Evolutionary conservation across 37 sponge, comb jelly and placozoan species (phyloP).

Genomic region (Crambe crambe): DNA sequence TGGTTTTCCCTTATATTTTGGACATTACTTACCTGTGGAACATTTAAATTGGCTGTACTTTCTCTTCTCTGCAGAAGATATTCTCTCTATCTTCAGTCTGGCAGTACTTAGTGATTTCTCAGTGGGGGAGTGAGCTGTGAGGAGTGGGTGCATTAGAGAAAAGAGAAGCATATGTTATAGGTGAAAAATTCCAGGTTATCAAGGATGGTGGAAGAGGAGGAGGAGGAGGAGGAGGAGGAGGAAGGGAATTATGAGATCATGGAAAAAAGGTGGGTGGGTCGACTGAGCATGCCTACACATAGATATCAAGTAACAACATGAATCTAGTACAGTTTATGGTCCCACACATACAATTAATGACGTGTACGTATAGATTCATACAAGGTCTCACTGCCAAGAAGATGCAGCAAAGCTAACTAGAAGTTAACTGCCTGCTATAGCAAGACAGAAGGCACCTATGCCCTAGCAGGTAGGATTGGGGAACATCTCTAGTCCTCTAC

Average conservation of each 20-base stretch:
- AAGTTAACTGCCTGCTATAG: too few relatives aligned
- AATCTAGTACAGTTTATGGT: too few relatives aligned
- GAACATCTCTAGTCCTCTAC: too few relatives aligned
- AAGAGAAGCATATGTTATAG: background rate
- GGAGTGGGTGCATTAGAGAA: background rate
- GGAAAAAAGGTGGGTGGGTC: background rate
- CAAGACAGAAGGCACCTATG: too few relatives aligned
- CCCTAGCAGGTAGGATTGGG: too few relatives aligned
- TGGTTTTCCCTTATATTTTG: too few relatives aligned
- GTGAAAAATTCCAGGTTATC: background rate
- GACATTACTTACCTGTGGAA: constrained; percentile 49
- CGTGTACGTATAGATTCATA: too few relatives aligned
- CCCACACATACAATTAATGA: too few relatives aligned
- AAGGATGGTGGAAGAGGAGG: background rate
- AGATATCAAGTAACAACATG: too few relatives aligned
- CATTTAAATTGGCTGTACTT: constrained; percentile 56
- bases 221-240: background rate
- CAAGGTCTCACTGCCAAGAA: too few relatives aligned
- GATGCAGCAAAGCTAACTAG: too few relatives aligned
- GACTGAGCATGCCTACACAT: too few relatives aligned
- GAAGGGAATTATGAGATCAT: background rate
- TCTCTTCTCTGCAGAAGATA: constrained; percentile 66
- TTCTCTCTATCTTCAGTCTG: constrained; percentile 25
- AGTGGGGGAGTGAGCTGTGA: background rate
- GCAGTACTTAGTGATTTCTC: background rate